Evolutionary conservation across 2,888 invertebrate genomes (phyloP), one percentile per base, ranked within the genome.

Genomic region (Cynaeus angustus): DNA sequence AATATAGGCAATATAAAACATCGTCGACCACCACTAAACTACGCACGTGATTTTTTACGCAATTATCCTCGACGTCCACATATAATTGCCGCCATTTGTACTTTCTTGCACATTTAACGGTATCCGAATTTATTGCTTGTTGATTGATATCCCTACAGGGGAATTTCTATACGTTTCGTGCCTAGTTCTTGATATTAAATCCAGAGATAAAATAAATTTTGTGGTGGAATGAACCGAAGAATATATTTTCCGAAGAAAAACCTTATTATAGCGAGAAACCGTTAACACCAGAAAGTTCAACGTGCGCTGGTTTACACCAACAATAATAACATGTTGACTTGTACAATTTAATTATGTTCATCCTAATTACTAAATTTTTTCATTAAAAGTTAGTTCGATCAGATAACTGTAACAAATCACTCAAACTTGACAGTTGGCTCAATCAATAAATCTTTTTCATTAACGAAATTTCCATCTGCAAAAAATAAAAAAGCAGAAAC

Each of bases 1-100:
- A 72, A 72, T 73, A 73, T 70, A 62, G 64, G 68, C 72, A 72
- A 73, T 71, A 72, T 73, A 73, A 74, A 72, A 68, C 52, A 56
- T 67, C 67, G 50, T 33, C 38, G 43, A 52, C 58, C 43, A 59
- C 26, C 59, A 58, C 66, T 66, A 66, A 66, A 66, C 56, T 46
- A 58, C 66, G 66, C 66, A 66, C 66, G 66, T 66, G 66, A 66
- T 66, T 65, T 66, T 66, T 66, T 66, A 66, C 45, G 28, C 66
- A 66, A 66, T 66, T 66, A 66, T 58, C 50, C 58, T 46, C 56
- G 37, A 56, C 48, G 48, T 50, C 45, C 46, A 3, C 58, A 28
- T 58, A 58, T 66, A 66, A 66, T 66, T 66, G 55, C 53, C 30
- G 33, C 65, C 53, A 66, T 66, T 66, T 66, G 65, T 65, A 53